Percentiles rank a stretch among this genome's conserved stretches.
These are phyloP conservation scores for Wiebesia pumilae DNA, from an alignment of 1,140 invertebrate genomes.

Conservation along the genomic window DNA sequence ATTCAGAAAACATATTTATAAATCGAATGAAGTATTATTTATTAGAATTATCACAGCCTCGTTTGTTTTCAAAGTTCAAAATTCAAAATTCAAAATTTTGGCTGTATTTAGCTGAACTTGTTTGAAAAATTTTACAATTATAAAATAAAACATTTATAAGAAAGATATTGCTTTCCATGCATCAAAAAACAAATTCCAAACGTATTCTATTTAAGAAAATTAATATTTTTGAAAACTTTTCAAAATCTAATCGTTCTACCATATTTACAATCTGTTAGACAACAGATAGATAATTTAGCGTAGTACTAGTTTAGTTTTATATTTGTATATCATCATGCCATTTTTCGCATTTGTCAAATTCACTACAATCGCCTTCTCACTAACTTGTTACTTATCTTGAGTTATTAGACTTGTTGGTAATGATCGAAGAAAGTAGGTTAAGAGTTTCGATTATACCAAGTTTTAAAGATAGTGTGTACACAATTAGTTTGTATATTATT, in stretches of 20 bases:
- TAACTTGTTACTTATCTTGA: constrained; percentile 21
- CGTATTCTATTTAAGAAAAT: too few species aligned
- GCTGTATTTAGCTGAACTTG: background rate
- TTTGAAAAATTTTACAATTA: background rate
- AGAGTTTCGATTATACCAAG: constrained; percentile 7
- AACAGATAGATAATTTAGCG: background rate
- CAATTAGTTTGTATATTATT: background rate
- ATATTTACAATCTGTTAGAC: background rate
- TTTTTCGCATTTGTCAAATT: background rate
- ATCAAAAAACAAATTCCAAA: too few species aligned
- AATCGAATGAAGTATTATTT: background rate
- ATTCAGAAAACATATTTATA: background rate
- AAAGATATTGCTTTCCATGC: too few species aligned
- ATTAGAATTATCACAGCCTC: background rate
- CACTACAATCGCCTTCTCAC: background rate
- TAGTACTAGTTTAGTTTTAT: background rate
- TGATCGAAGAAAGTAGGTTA: constrained; percentile 22
- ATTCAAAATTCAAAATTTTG: background rate
- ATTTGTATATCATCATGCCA: background rate
- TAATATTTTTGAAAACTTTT: too few species aligned
- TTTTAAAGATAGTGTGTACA: constrained; percentile 1
- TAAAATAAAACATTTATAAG: too few species aligned
- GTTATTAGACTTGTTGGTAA: constrained; percentile 3
- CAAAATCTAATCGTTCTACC: too few species aligned
- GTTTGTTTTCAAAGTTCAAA: background rate